Conservation (phyloP, 2,113 vertebrate genomes). For the Acrocephalus arundinaceus region DNA sequence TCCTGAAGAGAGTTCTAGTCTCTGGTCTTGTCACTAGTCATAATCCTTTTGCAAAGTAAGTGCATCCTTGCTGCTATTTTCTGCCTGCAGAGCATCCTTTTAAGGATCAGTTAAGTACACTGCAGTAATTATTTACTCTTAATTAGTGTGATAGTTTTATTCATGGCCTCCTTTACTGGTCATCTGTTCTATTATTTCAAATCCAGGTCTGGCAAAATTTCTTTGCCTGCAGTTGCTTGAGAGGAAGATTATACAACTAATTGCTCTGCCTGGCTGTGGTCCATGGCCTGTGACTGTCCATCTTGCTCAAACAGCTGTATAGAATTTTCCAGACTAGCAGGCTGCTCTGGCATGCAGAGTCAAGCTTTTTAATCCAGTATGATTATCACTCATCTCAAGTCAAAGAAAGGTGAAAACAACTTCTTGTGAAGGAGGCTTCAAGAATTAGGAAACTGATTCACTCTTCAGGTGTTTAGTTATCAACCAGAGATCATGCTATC, state of each 20-base stretch:
- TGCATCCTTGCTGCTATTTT: neutral
- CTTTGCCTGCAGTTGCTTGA: neutral
- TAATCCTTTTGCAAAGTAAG: neutral
- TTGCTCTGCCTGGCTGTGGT: neutral
- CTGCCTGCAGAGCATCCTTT: neutral
- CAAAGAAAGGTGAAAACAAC: neutral
- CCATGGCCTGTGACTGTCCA: neutral
- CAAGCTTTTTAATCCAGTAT: neutral
- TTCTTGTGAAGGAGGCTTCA: neutral
- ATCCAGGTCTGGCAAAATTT: neutral
- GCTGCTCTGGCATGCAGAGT: neutral
- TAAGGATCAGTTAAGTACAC: neutral
- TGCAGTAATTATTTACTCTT: neutral
- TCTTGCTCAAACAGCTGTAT: neutral
- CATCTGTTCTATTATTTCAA: neutral
- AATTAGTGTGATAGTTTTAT: neutral
- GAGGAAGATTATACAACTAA: neutral
- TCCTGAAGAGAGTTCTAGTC: neutral
- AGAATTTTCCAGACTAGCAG: constrained; percentile 11
- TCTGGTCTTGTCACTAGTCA: neutral
- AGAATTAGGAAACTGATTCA: neutral
- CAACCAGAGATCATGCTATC: neutral
- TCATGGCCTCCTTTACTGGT: neutral
- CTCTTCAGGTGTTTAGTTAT: neutral
- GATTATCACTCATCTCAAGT: neutral